phyloP scores from a whole-genome alignment of 1,140 invertebrate genomes.

The Alviniconcha marisindica region DNA sequence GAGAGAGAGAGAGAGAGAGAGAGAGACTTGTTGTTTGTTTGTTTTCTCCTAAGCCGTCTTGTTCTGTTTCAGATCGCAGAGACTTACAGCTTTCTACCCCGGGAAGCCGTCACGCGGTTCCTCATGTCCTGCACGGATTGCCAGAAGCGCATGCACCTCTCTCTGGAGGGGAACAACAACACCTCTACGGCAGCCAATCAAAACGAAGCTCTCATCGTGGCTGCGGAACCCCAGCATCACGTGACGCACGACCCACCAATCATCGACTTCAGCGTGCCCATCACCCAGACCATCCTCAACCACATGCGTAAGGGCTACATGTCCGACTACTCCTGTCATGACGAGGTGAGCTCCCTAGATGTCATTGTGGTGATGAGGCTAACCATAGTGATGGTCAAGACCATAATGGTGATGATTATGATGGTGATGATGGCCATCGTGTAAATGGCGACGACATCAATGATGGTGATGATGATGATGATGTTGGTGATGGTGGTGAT shows the following conservation, averaged over 20 bases:
- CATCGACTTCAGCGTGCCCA: slow-evolving; percentile 88
- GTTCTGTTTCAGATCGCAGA: slow-evolving; percentile 89
- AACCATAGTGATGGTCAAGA: too few relatives aligned
- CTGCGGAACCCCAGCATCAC: slow-evolving; percentile 1
- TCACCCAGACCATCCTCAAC: slow-evolving; percentile 90
- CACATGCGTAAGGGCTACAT: slow-evolving; percentile 75
- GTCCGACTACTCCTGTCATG: slow-evolving; percentile 49
- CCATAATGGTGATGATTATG: too few relatives aligned
- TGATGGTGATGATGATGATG: not conserved
- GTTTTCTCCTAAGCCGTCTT: too few relatives aligned
- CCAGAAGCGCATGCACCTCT: slow-evolving; percentile 89
- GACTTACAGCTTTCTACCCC: slow-evolving; percentile 94
- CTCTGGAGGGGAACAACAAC: slow-evolving; percentile 55
- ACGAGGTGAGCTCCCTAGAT: slow-evolving; percentile 59
- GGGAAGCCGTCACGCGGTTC: slow-evolving; percentile 96
- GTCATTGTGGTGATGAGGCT: too few relatives aligned
- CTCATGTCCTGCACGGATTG: slow-evolving; percentile 95
- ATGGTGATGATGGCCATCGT: too few relatives aligned
- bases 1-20: too few relatives aligned
- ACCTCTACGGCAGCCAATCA: slow-evolving; percentile 34
- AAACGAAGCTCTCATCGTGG: slow-evolving; percentile 27
- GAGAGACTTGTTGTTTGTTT: too few relatives aligned
- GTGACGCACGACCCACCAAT: slow-evolving; percentile 64
- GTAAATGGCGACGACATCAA: too few relatives aligned
- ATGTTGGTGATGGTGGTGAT: not conserved